Conservation (phyloP, 2,888 invertebrate genomes). For the Meliscaeva auricollis region DNA sequence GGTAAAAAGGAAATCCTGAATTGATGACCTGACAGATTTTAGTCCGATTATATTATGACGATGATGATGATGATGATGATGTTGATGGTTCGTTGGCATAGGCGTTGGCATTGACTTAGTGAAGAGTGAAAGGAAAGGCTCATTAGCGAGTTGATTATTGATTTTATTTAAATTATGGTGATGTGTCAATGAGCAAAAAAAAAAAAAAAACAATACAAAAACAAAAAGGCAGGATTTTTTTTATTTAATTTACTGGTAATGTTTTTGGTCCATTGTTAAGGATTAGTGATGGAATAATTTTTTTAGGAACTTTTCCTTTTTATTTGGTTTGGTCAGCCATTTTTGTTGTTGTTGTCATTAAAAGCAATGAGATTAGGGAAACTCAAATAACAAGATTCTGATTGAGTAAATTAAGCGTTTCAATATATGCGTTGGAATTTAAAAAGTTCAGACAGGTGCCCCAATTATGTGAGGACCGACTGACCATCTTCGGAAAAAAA, state of each 20-base stretch:
- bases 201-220: too few relatives aligned
- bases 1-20: constrained; percentile 68
- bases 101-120: neutral
- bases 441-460: too few relatives aligned
- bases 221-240: neutral
- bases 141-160: constrained; percentile 65
- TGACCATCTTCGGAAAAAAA: too few relatives aligned
- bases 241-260: neutral
- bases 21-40: constrained; percentile 75
- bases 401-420: too few relatives aligned
- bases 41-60: constrained; percentile 68
- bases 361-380: too few relatives aligned
- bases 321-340: neutral
- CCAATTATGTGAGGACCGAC: too few relatives aligned
- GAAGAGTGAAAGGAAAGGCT: constrained; percentile 12
- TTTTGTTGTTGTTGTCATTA: neutral
- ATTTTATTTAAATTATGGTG: constrained; percentile 49
- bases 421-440: too few relatives aligned
- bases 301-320: neutral
- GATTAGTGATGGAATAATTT: constrained; percentile 28
- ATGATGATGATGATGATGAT: constrained; percentile 42
- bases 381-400: too few relatives aligned
- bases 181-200: constrained; percentile 19
- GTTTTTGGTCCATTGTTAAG: neutral
- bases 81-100: neutral